Evolutionary conservation across 2,797 vertebrate genomes (phyloP), one percentile per base, ranked within the genome.

Genomic region (Holocentrus rufus): DNA sequence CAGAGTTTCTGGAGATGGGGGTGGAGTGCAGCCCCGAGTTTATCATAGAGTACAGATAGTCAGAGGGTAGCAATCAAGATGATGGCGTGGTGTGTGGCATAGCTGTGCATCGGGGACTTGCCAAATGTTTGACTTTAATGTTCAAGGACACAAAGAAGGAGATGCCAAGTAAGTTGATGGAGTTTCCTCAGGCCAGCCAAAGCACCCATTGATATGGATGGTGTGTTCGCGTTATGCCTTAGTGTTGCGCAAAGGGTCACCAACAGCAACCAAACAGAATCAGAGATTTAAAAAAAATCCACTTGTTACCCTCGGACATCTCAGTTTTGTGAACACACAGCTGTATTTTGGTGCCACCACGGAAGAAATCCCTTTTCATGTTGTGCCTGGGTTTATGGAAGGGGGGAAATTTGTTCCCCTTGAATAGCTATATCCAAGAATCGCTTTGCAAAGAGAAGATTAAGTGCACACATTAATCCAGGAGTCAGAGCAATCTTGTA

Each of bases 401-500:
- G 80, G 81, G 72, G 46, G 57, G 47, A 85, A 86, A 89, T 85
- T 30, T 75, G 76, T 87, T 87, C 83, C 81, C 80, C 73, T 85
- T 71, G 77, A 88, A 82, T 62, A 63, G 85, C 83, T 86, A 86
- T 87, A 92, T 92, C 92, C 85, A 92, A 80, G 84, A 88, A 90
- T 87, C 78, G 87, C 88, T 90, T 86, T 71, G 88, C 90, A 88
- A 92, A 92, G 91, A 91, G 89, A 91, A 92, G 90, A 93, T 93
- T 90, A 93, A 93, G 92, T 91, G 91, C 84, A 89, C 87, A 87
- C 91, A 93, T 92, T 93, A 93, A 93, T 93, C 91, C 90, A 88
- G 87, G 84, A 93, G 90, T 92, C 89, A 88, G 85, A 90, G 90
- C 91, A 90, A 90, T 93, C 86, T 87, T 93, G 92, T 94, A 94